Base-by-base conservation (phyloP, 2,888 invertebrate species). In the Phoronis australis region DNA sequence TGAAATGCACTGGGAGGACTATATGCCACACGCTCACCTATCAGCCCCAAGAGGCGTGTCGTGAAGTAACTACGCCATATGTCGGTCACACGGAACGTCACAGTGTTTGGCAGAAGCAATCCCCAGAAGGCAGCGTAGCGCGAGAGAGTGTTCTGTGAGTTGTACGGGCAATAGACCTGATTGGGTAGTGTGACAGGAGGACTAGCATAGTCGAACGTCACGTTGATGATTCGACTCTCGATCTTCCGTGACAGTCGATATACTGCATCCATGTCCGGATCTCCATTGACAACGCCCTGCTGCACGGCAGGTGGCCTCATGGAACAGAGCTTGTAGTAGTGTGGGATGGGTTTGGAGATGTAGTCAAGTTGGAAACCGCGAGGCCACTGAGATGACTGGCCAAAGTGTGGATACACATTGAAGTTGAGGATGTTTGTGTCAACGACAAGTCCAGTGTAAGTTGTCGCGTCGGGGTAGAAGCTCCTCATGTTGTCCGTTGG, bases 221-320 rank as follows among this genome's bases (percentile, higher is more conserved):
- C 43, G 31, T 60, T 48, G 15, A 65, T 47, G 21, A 27, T 42
- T 18, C 43, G 37, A 6, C 37, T n/a, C 1, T 53, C 42, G n/a
- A 35, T 40, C 31, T 54, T 55, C 27, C 65, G 43, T 6, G 64
- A 65, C 38, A 68, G 54, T 45, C 68, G 39, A 48, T 56, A 65
- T 6, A 68, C 52, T 26, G 68, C 65, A 52, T 68, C 68, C 35
- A 69, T 60, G 51, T 68, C 68, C 1, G 68, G 68, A 45, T 68
- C 67, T 4, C 63, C 64, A 42, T 65, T 60, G 31, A 61, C 65
- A 2, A 69, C 41, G 5, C 66, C 62, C 48, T 68, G 68, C 42
- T 68, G 66, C 15, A 68, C 57, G 21, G 54, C 45, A 0, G 66
- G 66, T 3, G 56, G 53, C 6, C 39, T 18, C 27, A 15, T 44